Evolutionary conservation across 2,113 vertebrate species (phyloP).

Genomic region (Opisthocomus hoazin): DNA sequence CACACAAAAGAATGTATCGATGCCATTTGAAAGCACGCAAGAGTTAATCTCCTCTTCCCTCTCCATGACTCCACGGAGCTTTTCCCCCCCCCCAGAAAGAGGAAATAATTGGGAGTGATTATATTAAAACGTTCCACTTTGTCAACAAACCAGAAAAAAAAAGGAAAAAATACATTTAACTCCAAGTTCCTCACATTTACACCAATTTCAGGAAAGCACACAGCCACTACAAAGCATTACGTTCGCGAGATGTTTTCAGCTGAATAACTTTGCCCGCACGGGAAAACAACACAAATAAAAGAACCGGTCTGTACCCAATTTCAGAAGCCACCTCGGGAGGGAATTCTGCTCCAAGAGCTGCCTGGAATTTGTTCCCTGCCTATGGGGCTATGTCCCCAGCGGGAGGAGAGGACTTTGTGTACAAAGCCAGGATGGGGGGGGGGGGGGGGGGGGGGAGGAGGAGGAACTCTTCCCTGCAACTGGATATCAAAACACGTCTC

Average conservation of each 20-base stretch:
- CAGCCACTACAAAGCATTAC: background rate
- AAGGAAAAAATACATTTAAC: background rate
- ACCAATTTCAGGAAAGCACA: background rate
- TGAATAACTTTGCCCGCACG: background rate
- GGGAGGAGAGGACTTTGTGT: slow-evolving; percentile 50
- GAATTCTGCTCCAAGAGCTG: slow-evolving; percentile 13
- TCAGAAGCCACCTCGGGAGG: slow-evolving; percentile 17
- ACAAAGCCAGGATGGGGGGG: slow-evolving; percentile 17
- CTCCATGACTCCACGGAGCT: background rate
- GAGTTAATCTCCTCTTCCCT: background rate
- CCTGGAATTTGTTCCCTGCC: slow-evolving; percentile 28
- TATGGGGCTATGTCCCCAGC: slow-evolving; percentile 12
- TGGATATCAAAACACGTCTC: slow-evolving; percentile 55
- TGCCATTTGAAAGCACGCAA: background rate
- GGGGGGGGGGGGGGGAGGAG: slow-evolving; percentile 7
- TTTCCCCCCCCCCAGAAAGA: background rate
- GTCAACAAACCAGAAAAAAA: background rate
- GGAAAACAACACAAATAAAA: background rate
- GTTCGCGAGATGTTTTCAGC: background rate
- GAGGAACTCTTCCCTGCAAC: slow-evolving; percentile 50
- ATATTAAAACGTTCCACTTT: background rate
- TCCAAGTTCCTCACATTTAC: background rate
- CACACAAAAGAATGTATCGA: background rate
- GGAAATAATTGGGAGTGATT: background rate
- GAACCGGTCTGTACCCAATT: background rate